Evolutionary conservation across 1,140 invertebrate species (phyloP), one percentile per base, ranked within the genome.

Genomic region (Hypothenemus hampei): DNA sequence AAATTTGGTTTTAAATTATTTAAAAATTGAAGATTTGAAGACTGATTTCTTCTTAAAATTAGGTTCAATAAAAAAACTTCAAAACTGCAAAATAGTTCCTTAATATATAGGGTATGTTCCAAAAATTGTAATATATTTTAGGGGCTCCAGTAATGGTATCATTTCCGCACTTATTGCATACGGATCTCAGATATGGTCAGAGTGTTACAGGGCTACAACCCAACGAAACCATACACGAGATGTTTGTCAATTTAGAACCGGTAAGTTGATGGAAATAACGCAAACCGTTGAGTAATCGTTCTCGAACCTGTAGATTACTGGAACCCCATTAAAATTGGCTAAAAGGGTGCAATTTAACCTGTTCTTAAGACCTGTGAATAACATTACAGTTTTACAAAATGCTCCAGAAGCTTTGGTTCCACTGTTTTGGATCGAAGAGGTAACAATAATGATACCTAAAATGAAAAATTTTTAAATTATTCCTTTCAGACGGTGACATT

Each of bases 141-240:
- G 66, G 61, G 31, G 61, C 43, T 20, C 64, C 65, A 13, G 59
- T 65, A 24, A 16, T 69, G 16, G 56, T 67, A 21, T 69, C 67
- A 20, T 67, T 65, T 56, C 67, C 67, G 11, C 67, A 69, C 58
- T 56, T 69, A 11, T 23, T 69, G 11, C 60, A 67, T 54, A 64
- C 58, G 15, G 59, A 65, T 45, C 51, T 49, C 46, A 35, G 59
- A 24, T 67, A 67, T 52, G 18, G 48, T 8, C 4, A 52, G 8
- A 46, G 49, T 13, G 59, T 67, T n/a, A 22, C 41, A 22, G 67
- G 65, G 10, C 36, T 66, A 21, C n/a, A 59, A 20, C 60, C 62
- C 7, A 22, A 63, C 45, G 19, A 40, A 35, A 35, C 53, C 18
- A 43, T 55, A 15, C 64, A 69, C 47, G 53, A 57, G 29, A 61